Evolutionary conservation across 2,113 vertebrate genomes (phyloP), one percentile per base, ranked within the genome.

Genomic region (Albula glossodonta): DNA sequence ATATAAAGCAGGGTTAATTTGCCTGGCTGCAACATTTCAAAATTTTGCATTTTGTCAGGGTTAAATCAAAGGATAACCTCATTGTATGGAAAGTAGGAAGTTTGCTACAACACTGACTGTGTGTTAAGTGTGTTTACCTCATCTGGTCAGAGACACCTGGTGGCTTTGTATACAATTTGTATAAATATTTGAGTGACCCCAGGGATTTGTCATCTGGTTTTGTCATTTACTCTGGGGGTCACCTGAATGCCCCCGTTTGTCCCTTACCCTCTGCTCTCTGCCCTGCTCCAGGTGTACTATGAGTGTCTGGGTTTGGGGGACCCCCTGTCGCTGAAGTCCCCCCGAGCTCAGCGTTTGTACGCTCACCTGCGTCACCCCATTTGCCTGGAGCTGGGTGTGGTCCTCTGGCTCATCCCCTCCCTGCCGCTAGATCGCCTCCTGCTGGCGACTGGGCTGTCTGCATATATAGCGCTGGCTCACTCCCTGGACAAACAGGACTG

Each of bases 331-430:
- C 90, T 96, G 70, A 97, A 97, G 92, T 96, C 96, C 0, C 91
- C 94, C 0, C 82, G 88, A 0, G 96, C 94, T 31, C 94, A 96
- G 85, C 95, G 97, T 10, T 94, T 98, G 78, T 96, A 96, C 78
- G 90, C 96, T 81, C 97, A 98, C 92, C 93, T 97, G 19, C 95
- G 97, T 48, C 97, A 97, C 90, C 97, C 97, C 0, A 95, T 98
- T 84, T 98, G 94, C 78, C 90, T 97, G 93, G 97, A 98, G 93
- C 93, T 98, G 83, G 91, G 93, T 9, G 91, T 96, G 0, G 94
- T 98, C 86, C 93, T 98, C 78, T 98, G 97, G 97, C 92, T 95
- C 13, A 93, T 98, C 25, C 97, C 97, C 9, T 92, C 95, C 3
- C 85, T 98, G 83, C 92, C 96, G 50, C 93, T 96, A 13, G 97